Base-by-base conservation (phyloP, 2,113 vertebrate genomes). In the Poeciliopsis prolifica region DNA sequence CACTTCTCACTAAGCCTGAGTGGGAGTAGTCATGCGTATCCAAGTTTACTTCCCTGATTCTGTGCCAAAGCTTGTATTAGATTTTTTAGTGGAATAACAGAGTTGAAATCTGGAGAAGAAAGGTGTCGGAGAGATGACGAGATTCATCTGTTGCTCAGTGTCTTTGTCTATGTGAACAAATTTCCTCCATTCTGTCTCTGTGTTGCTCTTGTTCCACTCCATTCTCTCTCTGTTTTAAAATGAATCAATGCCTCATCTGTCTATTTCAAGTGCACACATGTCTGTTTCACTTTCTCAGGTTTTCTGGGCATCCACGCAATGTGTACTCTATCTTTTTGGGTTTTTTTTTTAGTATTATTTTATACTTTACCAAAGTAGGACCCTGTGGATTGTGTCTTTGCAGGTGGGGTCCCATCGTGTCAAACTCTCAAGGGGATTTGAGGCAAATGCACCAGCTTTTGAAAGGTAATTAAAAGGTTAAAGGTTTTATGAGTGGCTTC, bases 401-500 rank as follows among this genome's bases (percentile, higher is more conserved):
- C 79, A 99, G 98, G 98, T 99, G 64, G 98, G 98, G 78, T 99
- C 98, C n/a, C 98, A 99, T 89, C 97, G 98, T 74, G 98, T 99
- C 78, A 96, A 98, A 84, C 97, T 99, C 93, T 99, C 98, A 54
- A 94, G 98, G 66, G 98, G 98, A 51, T 99, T 98, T 70, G 98
- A 99, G 90, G 97, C 97, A 0, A 99, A 99, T 13, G 98, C 98
- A 10, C 98, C 98, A 17, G 98, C 98, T 67, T 99, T 99, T 91
- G 97, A 99, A 91, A 97, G 98, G 98, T 99, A 93, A 90, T 86
- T 80, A 37, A 75, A 72, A 48, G 61, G 30, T 76, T 66, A n/a
- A 54, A 62, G 40, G 54, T 33, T 60, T 17, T 35, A 37, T 60
- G 9, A 35, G 17, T 22, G 15, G 1, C 3, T 30, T 31, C 37